These are phyloP conservation scores for Columba janthina DNA, from an alignment of 2,113 vertebrate genomes.

Conservation along the genomic window DNA sequence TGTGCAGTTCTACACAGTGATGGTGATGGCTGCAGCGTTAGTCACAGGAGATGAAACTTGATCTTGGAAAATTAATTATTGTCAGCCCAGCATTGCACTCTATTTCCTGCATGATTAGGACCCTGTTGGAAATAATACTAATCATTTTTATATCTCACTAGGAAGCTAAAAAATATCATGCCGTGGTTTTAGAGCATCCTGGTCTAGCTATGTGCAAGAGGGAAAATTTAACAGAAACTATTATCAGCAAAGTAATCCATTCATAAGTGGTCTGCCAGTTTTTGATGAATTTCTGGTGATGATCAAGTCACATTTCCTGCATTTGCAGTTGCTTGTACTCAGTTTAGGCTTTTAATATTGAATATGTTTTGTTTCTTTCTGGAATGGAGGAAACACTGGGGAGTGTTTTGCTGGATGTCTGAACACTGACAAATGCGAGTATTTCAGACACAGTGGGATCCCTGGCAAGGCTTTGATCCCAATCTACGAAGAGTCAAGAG, in stretches of 20 bases:
- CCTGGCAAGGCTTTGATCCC: slow-evolving; percentile 38
- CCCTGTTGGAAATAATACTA: background rate
- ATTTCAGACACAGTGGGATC: slow-evolving; percentile 21
- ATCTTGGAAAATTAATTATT: background rate
- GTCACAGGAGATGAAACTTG: background rate
- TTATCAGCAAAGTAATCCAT: background rate
- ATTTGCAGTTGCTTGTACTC: background rate
- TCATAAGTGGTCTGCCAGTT: background rate
- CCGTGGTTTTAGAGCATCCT: background rate
- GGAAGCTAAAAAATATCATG: background rate
- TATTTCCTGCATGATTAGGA: background rate
- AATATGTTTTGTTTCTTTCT: background rate
- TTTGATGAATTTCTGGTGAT: background rate
- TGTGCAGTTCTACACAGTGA: background rate
- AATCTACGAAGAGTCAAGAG: background rate
- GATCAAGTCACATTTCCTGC: background rate
- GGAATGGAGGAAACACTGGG: background rate
- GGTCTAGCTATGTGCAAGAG: background rate
- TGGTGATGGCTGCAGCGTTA: background rate
- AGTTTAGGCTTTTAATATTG: background rate
- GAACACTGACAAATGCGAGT: slow-evolving; percentile 32
- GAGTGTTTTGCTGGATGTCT: background rate
- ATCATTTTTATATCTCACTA: background rate
- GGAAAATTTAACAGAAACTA: background rate
- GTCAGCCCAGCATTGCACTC: background rate